Conservation (phyloP, 2,113 vertebrate species). For the Crotophaga sulcirostris region DNA sequence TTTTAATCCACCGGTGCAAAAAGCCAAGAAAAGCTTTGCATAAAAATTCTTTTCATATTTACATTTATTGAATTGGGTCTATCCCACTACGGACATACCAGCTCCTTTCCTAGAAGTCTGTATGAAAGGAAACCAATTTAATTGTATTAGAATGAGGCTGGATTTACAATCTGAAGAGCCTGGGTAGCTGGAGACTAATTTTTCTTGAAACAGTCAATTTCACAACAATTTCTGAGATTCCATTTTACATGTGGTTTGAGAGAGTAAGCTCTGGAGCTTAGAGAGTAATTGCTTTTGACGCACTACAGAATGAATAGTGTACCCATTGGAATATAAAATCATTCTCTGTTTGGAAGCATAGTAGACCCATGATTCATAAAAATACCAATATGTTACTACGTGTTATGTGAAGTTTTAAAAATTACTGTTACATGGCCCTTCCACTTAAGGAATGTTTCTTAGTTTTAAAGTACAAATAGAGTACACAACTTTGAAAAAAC, state of each 20-base stretch:
- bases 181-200: conserved; percentile 21
- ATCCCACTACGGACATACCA: background rate
- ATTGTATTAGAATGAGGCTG: background rate
- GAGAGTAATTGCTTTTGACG: conserved; percentile 68
- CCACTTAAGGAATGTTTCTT: background rate
- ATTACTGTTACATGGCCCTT: background rate
- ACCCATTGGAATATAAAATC: conserved; percentile 62
- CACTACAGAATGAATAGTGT: conserved; percentile 46
- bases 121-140: background rate
- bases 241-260: conserved; percentile 47
- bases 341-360: conserved; percentile 30
- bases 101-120: background rate
- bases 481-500: background rate
- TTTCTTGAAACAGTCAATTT: conserved; percentile 45
- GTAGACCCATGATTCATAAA: background rate
- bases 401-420: background rate
- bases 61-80: conserved; percentile 1
- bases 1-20: background rate
- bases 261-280: conserved; percentile 62
- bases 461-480: background rate
- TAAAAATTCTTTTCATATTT: conserved; percentile 58
- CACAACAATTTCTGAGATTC: conserved; percentile 30
- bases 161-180: background rate
- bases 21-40: conserved; percentile 57
- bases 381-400: background rate